Evolutionary conservation across 2,113 vertebrate species (phyloP).

Genomic region (Sphaerodactylus townsendi): DNA sequence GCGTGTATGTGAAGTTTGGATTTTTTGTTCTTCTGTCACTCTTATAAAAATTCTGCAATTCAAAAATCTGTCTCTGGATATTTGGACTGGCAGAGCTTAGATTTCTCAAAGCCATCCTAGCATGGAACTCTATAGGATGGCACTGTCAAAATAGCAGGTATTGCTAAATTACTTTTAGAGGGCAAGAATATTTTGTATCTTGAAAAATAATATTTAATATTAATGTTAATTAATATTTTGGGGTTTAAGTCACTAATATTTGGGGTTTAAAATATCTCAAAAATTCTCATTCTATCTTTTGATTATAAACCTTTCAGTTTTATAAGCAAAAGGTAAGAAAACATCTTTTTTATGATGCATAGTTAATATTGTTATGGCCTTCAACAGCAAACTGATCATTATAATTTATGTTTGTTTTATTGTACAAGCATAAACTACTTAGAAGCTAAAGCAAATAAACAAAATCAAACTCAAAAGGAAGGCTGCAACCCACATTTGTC

Average conservation of each 20-base stretch:
- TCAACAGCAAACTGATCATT: not conserved
- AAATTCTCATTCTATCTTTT: too few species aligned
- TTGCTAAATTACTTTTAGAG: not conserved
- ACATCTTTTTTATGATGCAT: not conserved
- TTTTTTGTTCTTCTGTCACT: constrained; percentile 1
- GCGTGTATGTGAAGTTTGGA: too few species aligned
- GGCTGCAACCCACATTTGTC: not conserved
- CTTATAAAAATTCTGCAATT: constrained; percentile 7
- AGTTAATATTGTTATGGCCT: not conserved
- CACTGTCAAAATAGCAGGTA: not conserved
- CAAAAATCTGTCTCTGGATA: accelerated
- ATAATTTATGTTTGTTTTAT: not conserved
- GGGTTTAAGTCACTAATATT: too few species aligned
- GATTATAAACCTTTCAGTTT: too few species aligned
- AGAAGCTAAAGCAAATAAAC: constrained; percentile 12
- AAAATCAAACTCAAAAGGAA: not conserved
- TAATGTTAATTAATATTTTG: too few species aligned
- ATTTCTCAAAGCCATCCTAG: not conserved
- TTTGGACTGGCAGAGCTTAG: constrained; percentile 13
- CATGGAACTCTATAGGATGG: not conserved
- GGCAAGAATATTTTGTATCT: constrained; percentile 8
- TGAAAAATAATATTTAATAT: constrained; percentile 3
- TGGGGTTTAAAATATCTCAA: too few species aligned
- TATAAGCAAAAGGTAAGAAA: too few species aligned
- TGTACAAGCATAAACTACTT: constrained; percentile 34